Evolutionary conservation across 2,113 vertebrate genomes (phyloP).

Genomic region (Aegithalos caudatus): DNA sequence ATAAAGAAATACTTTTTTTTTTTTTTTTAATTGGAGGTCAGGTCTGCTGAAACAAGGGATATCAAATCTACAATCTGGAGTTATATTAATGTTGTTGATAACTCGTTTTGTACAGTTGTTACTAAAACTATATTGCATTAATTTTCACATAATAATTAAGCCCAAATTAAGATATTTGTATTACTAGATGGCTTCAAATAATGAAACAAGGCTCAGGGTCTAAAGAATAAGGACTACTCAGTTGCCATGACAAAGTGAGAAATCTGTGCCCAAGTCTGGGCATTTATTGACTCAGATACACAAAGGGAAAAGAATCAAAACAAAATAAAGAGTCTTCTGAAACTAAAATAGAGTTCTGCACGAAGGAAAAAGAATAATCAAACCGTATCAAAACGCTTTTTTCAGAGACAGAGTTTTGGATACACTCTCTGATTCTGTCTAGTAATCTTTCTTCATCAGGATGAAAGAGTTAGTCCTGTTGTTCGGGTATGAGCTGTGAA

Average conservation of each 20-base stretch:
- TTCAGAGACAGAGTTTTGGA: slow-evolving; percentile 47
- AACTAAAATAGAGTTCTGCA: slow-evolving; percentile 41
- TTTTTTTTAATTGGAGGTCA: neutral
- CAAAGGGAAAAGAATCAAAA: slow-evolving; percentile 41
- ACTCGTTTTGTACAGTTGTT: neutral
- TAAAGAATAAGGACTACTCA: neutral
- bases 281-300: slow-evolving; percentile 33
- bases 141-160: neutral
- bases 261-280: neutral
- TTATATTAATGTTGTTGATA: neutral
- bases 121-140: neutral
- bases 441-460: slow-evolving; percentile 15
- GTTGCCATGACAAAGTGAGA: slow-evolving; percentile 17
- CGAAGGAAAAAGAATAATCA: slow-evolving; percentile 16
- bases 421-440: slow-evolving; percentile 26
- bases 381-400: neutral
- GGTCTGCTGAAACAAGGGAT: neutral
- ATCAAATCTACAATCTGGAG: neutral
- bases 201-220: neutral
- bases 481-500: slow-evolving; percentile 44
- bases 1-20: neutral
- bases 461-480: slow-evolving; percentile 52
- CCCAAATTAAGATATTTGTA: neutral
- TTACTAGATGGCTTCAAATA: neutral
- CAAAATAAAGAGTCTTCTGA: slow-evolving; percentile 42